A percentile compares a stretch with the other conserved stretches of the same genome.
Evolutionary conservation across 2,113 vertebrate species (phyloP).

Genomic region (Ramphastos sulfuratus): DNA sequence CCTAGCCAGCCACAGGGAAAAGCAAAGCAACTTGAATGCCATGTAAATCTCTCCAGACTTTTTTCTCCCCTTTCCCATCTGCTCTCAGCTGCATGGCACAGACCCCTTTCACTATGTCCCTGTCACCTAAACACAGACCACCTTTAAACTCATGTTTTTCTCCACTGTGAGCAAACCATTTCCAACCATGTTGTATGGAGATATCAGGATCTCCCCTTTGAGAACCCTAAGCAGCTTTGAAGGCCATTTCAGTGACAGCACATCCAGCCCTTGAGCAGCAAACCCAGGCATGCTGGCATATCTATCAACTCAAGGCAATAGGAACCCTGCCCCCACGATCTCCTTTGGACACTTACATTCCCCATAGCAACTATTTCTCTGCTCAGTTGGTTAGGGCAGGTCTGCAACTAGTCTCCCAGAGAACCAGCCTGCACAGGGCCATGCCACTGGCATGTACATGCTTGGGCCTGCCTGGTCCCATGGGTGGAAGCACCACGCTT

Average conservation of each 20-base stretch:
- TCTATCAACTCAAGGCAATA: not conserved
- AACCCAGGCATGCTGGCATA: not conserved
- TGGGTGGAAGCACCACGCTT: accelerated
- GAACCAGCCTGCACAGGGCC: not conserved
- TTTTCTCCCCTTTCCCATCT: not conserved
- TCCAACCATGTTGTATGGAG: not conserved
- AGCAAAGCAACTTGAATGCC: not conserved
- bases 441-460: not conserved
- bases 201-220: not conserved
- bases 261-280: not conserved
- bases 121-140: not conserved
- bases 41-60: not conserved
- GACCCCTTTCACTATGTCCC: not conserved
- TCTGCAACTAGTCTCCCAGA: not conserved
- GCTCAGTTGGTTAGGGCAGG: not conserved
- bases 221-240: not conserved
- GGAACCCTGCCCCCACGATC: not conserved
- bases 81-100: not conserved
- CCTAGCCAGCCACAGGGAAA: not conserved
- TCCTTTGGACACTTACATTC: not conserved
- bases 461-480: not conserved
- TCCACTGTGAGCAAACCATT: not conserved
- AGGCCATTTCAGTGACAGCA: not conserved
- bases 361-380: not conserved
- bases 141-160: not conserved